A percentile compares a stretch with the other conserved stretches of the same genome.
Evolutionary conservation across 2,888 invertebrate genomes (phyloP).

Genomic region (Rhingia rostrata): DNA sequence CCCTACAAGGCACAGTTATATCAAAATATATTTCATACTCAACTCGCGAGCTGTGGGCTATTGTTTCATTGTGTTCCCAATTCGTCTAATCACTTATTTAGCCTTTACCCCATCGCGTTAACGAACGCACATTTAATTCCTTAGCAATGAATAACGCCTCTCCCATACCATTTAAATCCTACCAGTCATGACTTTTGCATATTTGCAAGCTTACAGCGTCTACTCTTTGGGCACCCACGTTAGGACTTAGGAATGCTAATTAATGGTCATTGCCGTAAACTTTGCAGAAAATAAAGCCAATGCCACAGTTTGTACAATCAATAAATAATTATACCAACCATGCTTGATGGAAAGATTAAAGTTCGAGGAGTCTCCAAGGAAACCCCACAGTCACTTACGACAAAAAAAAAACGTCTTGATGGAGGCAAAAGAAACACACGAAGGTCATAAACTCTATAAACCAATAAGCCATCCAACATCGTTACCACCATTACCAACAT

Average conservation of each 20-base stretch:
- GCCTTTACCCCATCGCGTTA: neutral
- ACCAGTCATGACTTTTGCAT: conserved; percentile 37
- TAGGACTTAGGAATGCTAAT: conserved; percentile 39
- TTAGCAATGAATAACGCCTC: neutral
- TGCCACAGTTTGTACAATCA: conserved; percentile 49
- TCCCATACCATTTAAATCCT: neutral
- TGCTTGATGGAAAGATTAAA: neutral
- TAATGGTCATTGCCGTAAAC: conserved; percentile 63
- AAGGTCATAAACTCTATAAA: conserved; percentile 26
- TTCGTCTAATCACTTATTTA: too few species aligned
- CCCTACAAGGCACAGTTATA: too few species aligned
- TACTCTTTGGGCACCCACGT: neutral
- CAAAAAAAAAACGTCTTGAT: neutral
- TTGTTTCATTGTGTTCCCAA: too few species aligned
- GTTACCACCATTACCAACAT: conserved; percentile 31
- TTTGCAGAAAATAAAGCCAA: conserved; percentile 34
- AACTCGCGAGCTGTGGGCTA: too few species aligned
- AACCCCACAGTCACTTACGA: conserved; percentile 13
- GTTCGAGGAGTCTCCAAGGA: conserved; percentile 1
- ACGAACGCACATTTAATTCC: neutral
- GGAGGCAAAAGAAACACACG: neutral
- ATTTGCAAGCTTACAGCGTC: conserved; percentile 1
- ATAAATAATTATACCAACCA: conserved; percentile 30
- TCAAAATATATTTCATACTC: too few species aligned
- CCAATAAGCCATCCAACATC: conserved; percentile 25